Base-by-base conservation (phyloP, 53 echinoderm and acorn worm species). In the Glandiceps talaboti region DNA sequence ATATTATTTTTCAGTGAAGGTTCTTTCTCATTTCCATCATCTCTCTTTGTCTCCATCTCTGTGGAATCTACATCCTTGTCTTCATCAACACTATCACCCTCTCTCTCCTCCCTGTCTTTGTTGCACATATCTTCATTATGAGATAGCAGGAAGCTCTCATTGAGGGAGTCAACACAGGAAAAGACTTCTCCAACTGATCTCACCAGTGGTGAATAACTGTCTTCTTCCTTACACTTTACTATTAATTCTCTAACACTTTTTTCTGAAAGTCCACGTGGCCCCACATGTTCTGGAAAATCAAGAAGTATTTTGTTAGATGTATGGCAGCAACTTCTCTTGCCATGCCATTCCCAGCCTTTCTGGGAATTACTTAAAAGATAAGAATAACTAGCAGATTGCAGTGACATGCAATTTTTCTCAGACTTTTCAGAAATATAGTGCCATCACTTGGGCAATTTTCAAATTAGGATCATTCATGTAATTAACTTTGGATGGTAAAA, bases 121-220 rank as follows among this genome's bases (percentile, higher is more conserved):
- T 86, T 86, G n/a, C n/a, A n/a, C 31, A 76, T 33, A 29, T 87
- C 84, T 12, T 79, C 84, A 26, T 76, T 73, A 27, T 79, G 87
- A 0, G 79, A 14, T 80, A 84, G 83, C 33, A 93, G 79, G 81
- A 97, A 97, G 73, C 97, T 97, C 75, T 89, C 88, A 79, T 93
- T 97, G 33, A 97, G 83, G 20, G 86, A 85, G 76, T 91, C 89
- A 91, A 91, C 91, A 82, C 85, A 83, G 29, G 97, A 97, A 86
- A 97, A 93, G 0, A 93, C 91, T 82, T 87, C 85, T 0, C 97
- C 97, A 30, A 97, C 93, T 6, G 91, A 83, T 73, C 92, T 80
- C 26, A 97, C 97, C 30, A 97, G 77, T 27, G 97, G 97, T 25
- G 91, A 89, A 76, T 81, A 90, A 27, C 86, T 88, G 0, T 87